Evolutionary conservation across 2,888 invertebrate species (phyloP).

Genomic region (Epicampocera succincta): DNA sequence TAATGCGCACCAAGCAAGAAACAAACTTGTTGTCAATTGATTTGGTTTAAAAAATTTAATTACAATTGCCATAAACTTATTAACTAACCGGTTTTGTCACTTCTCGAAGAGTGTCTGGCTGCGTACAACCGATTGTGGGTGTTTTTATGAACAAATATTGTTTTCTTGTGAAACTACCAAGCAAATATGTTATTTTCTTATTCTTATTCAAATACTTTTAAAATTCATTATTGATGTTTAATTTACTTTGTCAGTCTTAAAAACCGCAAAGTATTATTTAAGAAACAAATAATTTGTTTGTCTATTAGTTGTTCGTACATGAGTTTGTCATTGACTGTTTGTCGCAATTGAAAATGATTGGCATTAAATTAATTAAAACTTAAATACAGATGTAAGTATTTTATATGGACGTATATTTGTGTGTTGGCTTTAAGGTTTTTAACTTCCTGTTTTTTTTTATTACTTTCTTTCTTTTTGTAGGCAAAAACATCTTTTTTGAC

Average conservation of each 20-base stretch:
- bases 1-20: not conserved
- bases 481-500: no score
- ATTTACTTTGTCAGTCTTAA: slow-evolving; percentile 26
- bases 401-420: not conserved
- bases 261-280: slow-evolving; percentile 38
- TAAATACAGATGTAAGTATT: not conserved
- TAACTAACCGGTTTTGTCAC: not conserved
- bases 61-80: not conserved
- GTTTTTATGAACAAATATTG: slow-evolving; percentile 18
- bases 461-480: no score
- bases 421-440: not conserved
- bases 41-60: slow-evolving; percentile 18
- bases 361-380: slow-evolving; percentile 61
- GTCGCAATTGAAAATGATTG: slow-evolving; percentile 48
- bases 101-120: not conserved
- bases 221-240: slow-evolving; percentile 27
- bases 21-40: slow-evolving; percentile 5
- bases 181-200: not conserved
- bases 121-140: slow-evolving; percentile 1
- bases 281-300: slow-evolving; percentile 26
- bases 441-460: not conserved
- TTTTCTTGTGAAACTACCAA: slow-evolving; percentile 10
- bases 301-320: no score
- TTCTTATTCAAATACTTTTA: slow-evolving; percentile 20
- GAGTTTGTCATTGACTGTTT: slow-evolving; percentile 23